Evolutionary conservation across 2,113 vertebrate genomes (phyloP).

Genomic region (Phodopus roborovskii): DNA sequence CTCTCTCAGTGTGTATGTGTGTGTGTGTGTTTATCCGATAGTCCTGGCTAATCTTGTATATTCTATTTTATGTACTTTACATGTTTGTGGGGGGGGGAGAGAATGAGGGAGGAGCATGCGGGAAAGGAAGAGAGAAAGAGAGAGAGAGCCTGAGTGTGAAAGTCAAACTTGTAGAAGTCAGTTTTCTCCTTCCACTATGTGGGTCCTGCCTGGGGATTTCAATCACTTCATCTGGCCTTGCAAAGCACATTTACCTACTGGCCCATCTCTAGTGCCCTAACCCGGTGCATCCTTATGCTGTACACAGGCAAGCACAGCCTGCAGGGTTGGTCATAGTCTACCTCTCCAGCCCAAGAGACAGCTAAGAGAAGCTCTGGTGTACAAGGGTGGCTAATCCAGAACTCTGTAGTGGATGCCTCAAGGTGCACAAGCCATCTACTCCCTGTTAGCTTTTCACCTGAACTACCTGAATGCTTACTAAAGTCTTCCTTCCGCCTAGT

Average conservation of each 20-base stretch:
- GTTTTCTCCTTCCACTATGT: not conserved
- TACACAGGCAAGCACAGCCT: not conserved
- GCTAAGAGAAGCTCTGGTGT: not conserved
- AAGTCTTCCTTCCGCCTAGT: not conserved
- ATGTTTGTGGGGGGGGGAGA: no score
- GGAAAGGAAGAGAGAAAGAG: no score
- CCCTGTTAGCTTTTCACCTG: not conserved
- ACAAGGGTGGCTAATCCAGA: not conserved
- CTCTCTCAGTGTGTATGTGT: not conserved
- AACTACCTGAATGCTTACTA: slow-evolving; percentile 8
- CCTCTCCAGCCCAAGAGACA: not conserved
- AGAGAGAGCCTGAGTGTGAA: not conserved
- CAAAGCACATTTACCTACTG: not conserved
- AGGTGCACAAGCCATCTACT: not conserved
- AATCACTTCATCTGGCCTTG: not conserved
- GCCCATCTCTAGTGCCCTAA: not conserved
- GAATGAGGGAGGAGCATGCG: no score
- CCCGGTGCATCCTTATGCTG: not conserved
- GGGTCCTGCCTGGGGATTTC: no score
- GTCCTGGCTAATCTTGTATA: no score
- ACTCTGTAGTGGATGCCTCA: not conserved
- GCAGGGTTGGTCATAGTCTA: not conserved
- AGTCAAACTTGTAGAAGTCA: not conserved
- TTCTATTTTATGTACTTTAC: no score
- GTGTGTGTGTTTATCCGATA: not conserved